Base-by-base conservation (phyloP, 2,888 invertebrate species). In the Dynastes grantii region DNA sequence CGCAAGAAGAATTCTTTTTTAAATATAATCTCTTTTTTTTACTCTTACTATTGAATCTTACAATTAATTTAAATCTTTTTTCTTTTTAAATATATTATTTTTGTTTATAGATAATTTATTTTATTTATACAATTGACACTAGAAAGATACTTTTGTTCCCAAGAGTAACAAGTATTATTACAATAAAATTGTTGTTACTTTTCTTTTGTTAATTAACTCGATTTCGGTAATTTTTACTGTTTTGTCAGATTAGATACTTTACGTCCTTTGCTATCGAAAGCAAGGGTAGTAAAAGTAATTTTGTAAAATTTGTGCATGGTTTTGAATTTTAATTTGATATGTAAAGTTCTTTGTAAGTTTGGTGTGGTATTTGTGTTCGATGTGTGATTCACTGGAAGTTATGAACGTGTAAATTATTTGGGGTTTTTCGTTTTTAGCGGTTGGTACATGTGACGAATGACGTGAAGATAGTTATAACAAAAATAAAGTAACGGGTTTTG, bases 121-220 rank as follows among this genome's bases (percentile, higher is more conserved):
- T 71, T 64, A 78, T 63, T 73, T 32, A 27, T 77, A 78, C 70
- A 78, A 78, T 78, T 78, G 78, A 78, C 78, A 71, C 78, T 78
- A 63, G 78, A 78, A 45, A 78, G 78, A 78, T 61, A 77, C 64
- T 78, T 45, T 70, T 64, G 45, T 75, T 75, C 73, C 73, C 73
- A 75, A 75, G 73, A 75, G 58, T 75, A 75, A 58, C 45, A 61
- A 61, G 22, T 68, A 51, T 49, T 68, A 51, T 49, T 29, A 8
- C 6, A 55, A 63, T 63, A 63, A 29, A 63, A 63, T 11, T 32
- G 32, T 63, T 63, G 55, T 63, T 63, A 22, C 29, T 63, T 63
- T 63, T 27, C 22, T 22, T 58, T 58, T 58, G 55, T 58, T 45
- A 55, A 55, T 22, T n/a, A n/a, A n/a, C 8, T n/a, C 8, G 29